Base-by-base conservation (phyloP, 2,113 vertebrate genomes). In the Oreocharis arfaki region DNA sequence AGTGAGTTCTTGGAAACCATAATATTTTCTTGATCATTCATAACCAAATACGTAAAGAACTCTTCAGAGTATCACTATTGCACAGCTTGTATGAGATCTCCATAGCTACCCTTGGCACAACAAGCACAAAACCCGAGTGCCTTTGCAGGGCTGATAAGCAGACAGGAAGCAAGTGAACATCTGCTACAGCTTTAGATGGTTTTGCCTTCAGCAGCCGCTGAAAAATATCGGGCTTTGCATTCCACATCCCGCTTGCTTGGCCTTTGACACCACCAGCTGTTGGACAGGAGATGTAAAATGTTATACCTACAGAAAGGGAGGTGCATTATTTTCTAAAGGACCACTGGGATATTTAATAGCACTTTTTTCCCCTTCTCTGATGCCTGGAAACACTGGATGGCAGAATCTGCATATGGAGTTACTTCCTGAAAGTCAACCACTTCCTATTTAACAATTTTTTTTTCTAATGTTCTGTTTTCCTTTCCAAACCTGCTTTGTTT, bases 151-250 rank as follows among this genome's bases (percentile, higher is more conserved):
- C 91, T 82, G 97, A 98, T 98, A 97, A 98, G 97, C 91, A 89
- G 81, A 95, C 97, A 97, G 98, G 98, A 98, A 98, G 95, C 96
- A 80, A 95, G 74, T 13, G 77, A 97, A 94, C 97, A 91, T 97
- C 89, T 95, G 96, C 85, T 96, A 69, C 64, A 95, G 67, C 86
- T 93, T 96, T 77, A 92, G 89, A 68, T 78, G 96, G 83, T 90
- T 97, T 97, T 94, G 94, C 91, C 94, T 97, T 93, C 32, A 55
- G 86, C 75, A 9, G 70, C 80, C 4, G 16, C 83, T 49, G 85
- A 87, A 84, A 89, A 84, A 80, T 84, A 79, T 95, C 95, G 87
- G 78, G 89, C 84, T 77, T 82, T 84, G 68, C 76, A 67, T 90
- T 91, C 82, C 83, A 82, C 1, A 6, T 73, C 47, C 64, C 46